A percentile compares a stretch with the other conserved stretches of the same genome.
Evolutionary conservation across 1,140 invertebrate species (phyloP).

Genomic region (Watersipora subatra): DNA sequence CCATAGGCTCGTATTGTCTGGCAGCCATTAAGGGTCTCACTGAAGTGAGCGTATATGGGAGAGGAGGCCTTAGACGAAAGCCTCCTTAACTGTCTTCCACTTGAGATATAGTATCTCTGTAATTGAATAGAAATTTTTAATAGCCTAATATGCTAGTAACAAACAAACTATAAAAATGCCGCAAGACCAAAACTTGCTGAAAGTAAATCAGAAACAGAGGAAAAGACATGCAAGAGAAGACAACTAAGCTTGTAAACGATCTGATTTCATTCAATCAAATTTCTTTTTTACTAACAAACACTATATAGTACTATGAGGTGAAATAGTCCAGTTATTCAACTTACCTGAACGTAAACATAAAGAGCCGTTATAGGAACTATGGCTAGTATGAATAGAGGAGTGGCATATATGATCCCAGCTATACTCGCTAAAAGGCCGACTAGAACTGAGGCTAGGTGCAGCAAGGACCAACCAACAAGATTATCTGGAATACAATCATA

Average conservation of each 20-base stretch:
- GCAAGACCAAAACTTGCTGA: too few species aligned
- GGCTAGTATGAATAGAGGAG: conserved; percentile 45
- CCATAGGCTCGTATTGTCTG: conserved; percentile 47
- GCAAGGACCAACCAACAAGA: background rate
- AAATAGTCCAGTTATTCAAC: too few species aligned
- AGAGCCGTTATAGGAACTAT: conserved; percentile 46
- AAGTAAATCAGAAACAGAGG: too few species aligned
- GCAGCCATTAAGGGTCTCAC: conserved; percentile 44
- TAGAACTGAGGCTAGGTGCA: conserved; percentile 13
- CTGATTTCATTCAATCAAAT: too few species aligned
- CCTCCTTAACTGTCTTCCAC: conserved; percentile 46
- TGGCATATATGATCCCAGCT: conserved; percentile 44
- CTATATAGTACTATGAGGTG: too few species aligned
- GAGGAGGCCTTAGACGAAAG: conserved; percentile 44
- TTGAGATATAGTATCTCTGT: conserved; percentile 44
- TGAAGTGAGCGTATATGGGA: conserved; percentile 46
- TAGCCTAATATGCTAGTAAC: too few species aligned
- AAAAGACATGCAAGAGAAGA: too few species aligned
- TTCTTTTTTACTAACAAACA: too few species aligned
- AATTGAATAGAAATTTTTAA: too few species aligned
- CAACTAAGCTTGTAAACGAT: too few species aligned
- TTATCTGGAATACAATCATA: too few species aligned
- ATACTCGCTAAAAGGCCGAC: conserved; percentile 41
- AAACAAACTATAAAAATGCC: too few species aligned
- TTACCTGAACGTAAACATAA: conserved; percentile 46